These are phyloP conservation scores for Ranitomeya imitator DNA, from an alignment of 2,113 vertebrate genomes.

Conservation along the genomic window DNA sequence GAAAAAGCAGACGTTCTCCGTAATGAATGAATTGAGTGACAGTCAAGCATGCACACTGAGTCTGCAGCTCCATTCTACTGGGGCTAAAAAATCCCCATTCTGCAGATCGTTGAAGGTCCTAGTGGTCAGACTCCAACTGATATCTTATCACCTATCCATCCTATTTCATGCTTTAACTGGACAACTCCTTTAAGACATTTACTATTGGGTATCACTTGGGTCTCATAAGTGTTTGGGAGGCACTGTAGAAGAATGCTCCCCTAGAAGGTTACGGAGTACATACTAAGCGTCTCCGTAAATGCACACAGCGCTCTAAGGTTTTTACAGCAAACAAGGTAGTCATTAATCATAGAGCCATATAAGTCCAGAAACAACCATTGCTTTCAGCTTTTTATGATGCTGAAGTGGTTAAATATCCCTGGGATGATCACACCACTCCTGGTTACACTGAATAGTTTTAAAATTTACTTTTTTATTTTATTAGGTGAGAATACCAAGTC, in stretches of 20 bases:
- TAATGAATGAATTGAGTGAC: too few relatives aligned
- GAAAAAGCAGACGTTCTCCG: too few relatives aligned
- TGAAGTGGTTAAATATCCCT: constrained; percentile 33
- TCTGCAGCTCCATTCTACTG: too few relatives aligned
- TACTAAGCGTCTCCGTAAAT: background rate
- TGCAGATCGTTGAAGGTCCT: too few relatives aligned
- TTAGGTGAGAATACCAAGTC: constrained; percentile 49
- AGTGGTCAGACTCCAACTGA: too few relatives aligned
- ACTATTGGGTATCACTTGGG: too few relatives aligned
- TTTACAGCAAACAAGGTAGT: background rate
- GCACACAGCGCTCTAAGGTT: background rate
- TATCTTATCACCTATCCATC: too few relatives aligned
- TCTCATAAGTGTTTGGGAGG: background rate
- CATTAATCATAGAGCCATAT: background rate
- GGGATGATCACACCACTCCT: constrained; percentile 44
- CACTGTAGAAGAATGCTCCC: background rate
- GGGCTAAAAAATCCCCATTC: too few relatives aligned
- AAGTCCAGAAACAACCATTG: background rate
- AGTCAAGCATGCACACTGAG: too few relatives aligned
- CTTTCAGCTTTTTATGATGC: background rate
- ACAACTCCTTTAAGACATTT: too few relatives aligned
- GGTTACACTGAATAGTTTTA: constrained; percentile 25
- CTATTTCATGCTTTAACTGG: too few relatives aligned
- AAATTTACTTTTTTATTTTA: constrained; percentile 49
- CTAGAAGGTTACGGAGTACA: background rate